A percentile compares a stretch with the other conserved stretches of the same genome.
Conservation (phyloP, 2,113 vertebrate genomes). For the Halichoeres trimaculatus region DNA sequence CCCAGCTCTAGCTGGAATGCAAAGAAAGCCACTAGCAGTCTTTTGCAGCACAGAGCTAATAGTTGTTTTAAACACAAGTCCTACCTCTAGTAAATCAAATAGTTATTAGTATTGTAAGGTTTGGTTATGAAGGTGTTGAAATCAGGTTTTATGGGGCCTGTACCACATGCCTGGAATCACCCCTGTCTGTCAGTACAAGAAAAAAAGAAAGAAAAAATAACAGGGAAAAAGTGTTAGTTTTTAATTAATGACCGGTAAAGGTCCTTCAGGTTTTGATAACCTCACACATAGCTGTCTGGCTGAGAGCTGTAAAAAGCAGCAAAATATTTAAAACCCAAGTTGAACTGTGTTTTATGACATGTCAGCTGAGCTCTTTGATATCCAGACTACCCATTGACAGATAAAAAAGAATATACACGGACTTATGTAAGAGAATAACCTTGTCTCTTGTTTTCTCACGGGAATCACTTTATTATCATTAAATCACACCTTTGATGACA, state of each 20-base stretch:
- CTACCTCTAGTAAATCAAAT: no score
- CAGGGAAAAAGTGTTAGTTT: background rate
- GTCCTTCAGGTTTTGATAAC: constrained; percentile 52
- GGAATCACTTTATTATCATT: constrained; percentile 47
- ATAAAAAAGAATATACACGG: constrained; percentile 31
- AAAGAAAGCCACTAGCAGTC: no score
- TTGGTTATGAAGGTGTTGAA: no score
- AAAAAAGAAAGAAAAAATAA: no score
- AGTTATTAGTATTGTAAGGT: no score
- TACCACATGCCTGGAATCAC: no score
- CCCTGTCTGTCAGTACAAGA: no score
- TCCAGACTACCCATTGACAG: constrained; percentile 47
- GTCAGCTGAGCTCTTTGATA: constrained; percentile 40
- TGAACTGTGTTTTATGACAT: constrained; percentile 48
- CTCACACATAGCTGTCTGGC: constrained; percentile 29
- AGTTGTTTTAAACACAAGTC: no score
- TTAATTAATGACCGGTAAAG: background rate
- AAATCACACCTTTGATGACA: constrained; percentile 52
- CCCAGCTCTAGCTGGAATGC: no score
- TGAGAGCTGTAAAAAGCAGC: constrained; percentile 9
- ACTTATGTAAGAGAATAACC: constrained; percentile 68
- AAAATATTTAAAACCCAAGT: constrained; percentile 58
- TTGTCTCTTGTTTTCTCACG: constrained; percentile 52
- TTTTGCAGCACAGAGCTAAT: no score
- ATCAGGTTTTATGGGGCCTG: no score